These are phyloP conservation scores for Tribolium castaneum DNA, from an alignment of 1,140 invertebrate genomes.

Conservation along the genomic window DNA sequence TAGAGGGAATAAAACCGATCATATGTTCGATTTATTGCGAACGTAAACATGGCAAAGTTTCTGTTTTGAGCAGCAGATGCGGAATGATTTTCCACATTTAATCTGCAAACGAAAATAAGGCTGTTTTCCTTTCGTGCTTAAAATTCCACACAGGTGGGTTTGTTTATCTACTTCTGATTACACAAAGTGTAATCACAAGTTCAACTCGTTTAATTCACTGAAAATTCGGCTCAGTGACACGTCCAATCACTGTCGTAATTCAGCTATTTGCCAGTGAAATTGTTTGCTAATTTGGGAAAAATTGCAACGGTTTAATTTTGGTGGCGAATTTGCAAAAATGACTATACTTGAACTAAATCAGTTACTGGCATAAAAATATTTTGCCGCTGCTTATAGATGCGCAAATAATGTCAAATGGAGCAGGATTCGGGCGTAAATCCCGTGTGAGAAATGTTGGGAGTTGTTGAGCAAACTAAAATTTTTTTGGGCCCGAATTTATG, in stretches of 20 bases:
- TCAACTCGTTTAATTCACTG: too few relatives aligned
- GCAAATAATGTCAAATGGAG: background rate
- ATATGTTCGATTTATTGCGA: background rate
- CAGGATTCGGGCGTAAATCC: background rate
- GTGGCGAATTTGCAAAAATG: too few relatives aligned
- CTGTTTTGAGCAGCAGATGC: background rate
- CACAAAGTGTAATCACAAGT: too few relatives aligned
- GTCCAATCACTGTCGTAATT: too few relatives aligned
- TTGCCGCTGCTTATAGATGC: background rate
- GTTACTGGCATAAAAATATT: background rate
- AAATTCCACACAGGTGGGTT: too few relatives aligned
- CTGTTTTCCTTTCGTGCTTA: too few relatives aligned
- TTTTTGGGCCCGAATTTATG: background rate
- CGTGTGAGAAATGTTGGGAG: background rate
- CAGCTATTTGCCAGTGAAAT: too few relatives aligned
- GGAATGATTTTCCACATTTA: background rate
- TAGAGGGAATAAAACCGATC: background rate
- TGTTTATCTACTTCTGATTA: too few relatives aligned
- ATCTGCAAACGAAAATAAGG: background rate
- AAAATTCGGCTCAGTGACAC: too few relatives aligned
- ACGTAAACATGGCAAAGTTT: background rate
- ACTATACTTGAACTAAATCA: too few relatives aligned
- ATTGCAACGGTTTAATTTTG: too few relatives aligned
- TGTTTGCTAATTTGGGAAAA: too few relatives aligned
- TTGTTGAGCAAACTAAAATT: background rate